Evolutionary conservation across 2,113 vertebrate genomes (phyloP).

Genomic region (Chlorocebus sabaeus): DNA sequence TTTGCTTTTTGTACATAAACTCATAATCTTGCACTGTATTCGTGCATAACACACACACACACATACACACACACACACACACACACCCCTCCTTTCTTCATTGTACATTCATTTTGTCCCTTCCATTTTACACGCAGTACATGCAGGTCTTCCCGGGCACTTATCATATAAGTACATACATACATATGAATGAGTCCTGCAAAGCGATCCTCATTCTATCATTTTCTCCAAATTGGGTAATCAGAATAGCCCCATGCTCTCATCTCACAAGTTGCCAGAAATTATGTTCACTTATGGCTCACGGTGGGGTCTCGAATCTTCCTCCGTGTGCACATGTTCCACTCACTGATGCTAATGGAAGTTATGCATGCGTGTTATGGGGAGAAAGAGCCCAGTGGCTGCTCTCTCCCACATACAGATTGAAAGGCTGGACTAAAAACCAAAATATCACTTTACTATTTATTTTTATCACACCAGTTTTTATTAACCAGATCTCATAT

Average conservation of each 20-base stretch:
- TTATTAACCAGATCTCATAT: slow-evolving; percentile 67
- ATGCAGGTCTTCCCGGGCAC: background rate
- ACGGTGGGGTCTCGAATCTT: slow-evolving; percentile 25
- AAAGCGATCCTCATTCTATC: slow-evolving; percentile 37
- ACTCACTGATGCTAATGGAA: slow-evolving; percentile 55
- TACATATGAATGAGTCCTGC: background rate
- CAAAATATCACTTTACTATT: slow-evolving; percentile 75
- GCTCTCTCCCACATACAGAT: slow-evolving; percentile 21
- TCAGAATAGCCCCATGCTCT: slow-evolving; percentile 42
- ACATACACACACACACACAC: background rate
- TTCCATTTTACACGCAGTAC: background rate
- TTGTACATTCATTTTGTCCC: background rate
- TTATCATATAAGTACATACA: background rate
- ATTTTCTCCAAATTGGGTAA: slow-evolving; percentile 24
- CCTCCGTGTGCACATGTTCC: background rate
- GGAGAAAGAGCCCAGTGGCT: slow-evolving; percentile 23
- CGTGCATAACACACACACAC: background rate
- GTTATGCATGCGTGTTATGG: background rate
- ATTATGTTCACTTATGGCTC: slow-evolving; percentile 41
- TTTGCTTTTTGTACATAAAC: slow-evolving; percentile 4
- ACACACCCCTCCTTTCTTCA: background rate
- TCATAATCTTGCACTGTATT: background rate
- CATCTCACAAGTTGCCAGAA: slow-evolving; percentile 53
- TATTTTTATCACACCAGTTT: slow-evolving; percentile 76
- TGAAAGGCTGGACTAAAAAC: slow-evolving; percentile 56